Conservation (phyloP, 1,140 invertebrate species). For the Solenopsis fugax region DNA sequence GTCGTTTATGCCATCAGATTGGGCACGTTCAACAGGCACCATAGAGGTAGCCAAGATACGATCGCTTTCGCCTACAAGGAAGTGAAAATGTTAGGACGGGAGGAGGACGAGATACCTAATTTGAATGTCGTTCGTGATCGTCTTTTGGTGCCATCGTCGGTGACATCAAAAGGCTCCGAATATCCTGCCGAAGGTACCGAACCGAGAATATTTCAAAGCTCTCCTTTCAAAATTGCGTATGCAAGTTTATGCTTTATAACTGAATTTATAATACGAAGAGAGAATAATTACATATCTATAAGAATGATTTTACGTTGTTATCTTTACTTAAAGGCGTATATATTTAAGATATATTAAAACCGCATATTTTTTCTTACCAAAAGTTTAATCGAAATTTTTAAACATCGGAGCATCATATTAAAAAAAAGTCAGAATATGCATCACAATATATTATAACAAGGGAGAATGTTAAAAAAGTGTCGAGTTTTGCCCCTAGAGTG, state of each 20-base stretch:
- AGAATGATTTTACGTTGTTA: not conserved
- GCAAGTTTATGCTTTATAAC: not conserved
- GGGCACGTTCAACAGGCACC: slow-evolving; percentile 75
- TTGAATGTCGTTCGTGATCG: slow-evolving; percentile 73
- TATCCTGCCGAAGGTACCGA: slow-evolving; percentile 67
- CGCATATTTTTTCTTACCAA: not conserved
- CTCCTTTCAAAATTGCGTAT: not conserved
- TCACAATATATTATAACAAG: not conserved
- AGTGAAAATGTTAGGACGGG: slow-evolving; percentile 31
- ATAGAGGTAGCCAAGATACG: slow-evolving; percentile 68
- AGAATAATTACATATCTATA: not conserved
- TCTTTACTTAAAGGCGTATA: not conserved
- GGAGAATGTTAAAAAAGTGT: too few species aligned
- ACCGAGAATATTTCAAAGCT: not conserved
- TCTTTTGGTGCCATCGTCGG: slow-evolving; percentile 79
- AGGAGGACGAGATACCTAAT: slow-evolving; percentile 54
- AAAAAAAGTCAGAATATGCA: not conserved
- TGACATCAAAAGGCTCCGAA: slow-evolving; percentile 49
- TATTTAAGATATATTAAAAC: not conserved
- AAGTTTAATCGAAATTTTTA: not conserved
- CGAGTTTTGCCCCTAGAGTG: too few species aligned
- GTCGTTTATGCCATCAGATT: slow-evolving; percentile 77
- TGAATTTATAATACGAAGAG: not conserved
- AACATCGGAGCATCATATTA: not conserved
- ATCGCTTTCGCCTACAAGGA: slow-evolving; percentile 74